A percentile compares a stretch with the other conserved stretches of the same genome.
These are phyloP conservation scores for Caenorhabditis angaria DNA, from an alignment of 2,888 invertebrate genomes.

Conservation along the genomic window DNA sequence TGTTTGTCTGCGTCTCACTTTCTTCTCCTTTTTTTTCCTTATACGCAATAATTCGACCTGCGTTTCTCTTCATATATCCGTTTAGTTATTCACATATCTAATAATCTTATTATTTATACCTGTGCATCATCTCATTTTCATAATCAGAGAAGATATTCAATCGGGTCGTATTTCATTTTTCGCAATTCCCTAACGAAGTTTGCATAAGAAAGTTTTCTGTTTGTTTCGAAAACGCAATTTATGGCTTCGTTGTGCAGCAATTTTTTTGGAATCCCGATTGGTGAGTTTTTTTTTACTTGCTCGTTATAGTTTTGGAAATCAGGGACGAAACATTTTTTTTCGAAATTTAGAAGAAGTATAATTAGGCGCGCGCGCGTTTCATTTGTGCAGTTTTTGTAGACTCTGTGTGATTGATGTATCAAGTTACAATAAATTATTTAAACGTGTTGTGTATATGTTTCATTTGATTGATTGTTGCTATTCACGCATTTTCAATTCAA, in stretches of 20 bases:
- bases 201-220: slow-evolving; percentile 1
- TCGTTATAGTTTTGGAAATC: background rate
- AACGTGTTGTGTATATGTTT: background rate
- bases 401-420: background rate
- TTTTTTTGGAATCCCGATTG: slow-evolving; percentile 17
- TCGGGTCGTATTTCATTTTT: background rate
- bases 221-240: background rate
- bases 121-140: slow-evolving; percentile 15
- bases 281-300: slow-evolving; percentile 4
- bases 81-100: slow-evolving; percentile 15
- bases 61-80: slow-evolving; percentile 14
- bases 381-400: too few species aligned
- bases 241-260: slow-evolving; percentile 41
- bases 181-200: background rate
- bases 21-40: slow-evolving; percentile 19
- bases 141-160: background rate
- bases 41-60: slow-evolving; percentile 16
- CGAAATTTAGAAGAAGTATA: too few species aligned
- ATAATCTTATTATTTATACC: slow-evolving; percentile 27
- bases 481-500: background rate
- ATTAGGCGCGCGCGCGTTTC: too few species aligned
- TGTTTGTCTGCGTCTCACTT: slow-evolving; percentile 28
- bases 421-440: background rate
- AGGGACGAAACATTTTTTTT: background rate
- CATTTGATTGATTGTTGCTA: background rate